Conservation (phyloP, 2,113 vertebrate genomes). For the Parotia lawesii region DNA sequence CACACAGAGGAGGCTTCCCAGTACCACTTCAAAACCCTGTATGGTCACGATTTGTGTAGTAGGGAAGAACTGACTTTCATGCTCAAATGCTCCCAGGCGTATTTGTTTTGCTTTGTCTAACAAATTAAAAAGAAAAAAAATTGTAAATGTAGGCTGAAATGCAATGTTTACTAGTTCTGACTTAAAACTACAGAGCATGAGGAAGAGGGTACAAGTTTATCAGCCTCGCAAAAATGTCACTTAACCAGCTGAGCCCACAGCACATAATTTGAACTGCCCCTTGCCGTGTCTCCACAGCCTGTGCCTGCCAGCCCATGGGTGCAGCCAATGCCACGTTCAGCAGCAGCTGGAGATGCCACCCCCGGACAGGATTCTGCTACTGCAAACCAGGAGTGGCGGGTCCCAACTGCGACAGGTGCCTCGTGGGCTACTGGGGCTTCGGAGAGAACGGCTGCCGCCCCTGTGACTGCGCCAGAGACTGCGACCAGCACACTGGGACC, state of each 20-base stretch:
- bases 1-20: background rate
- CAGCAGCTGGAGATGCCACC: constrained; percentile 77
- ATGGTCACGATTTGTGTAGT: background rate
- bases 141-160: background rate
- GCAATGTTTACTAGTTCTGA: background rate
- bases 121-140: background rate
- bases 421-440: constrained; percentile 85
- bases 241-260: background rate
- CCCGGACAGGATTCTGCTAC: constrained; percentile 83
- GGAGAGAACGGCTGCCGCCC: constrained; percentile 78
- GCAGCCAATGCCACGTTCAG: constrained; percentile 63
- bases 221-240: background rate
- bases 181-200: background rate
- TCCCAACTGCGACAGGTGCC: constrained; percentile 76
- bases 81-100: background rate
- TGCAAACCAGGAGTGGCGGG: constrained; percentile 83
- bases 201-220: background rate
- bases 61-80: background rate
- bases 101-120: background rate
- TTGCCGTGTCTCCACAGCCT: constrained; percentile 67
- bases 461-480: constrained; percentile 78
- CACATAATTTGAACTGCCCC: background rate
- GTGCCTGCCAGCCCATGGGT: constrained; percentile 80
- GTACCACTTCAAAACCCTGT: background rate
- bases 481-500: constrained; percentile 78